These are phyloP conservation scores for Urocitellus parryii DNA, from an alignment of 2,113 vertebrate genomes.

Conservation along the genomic window DNA sequence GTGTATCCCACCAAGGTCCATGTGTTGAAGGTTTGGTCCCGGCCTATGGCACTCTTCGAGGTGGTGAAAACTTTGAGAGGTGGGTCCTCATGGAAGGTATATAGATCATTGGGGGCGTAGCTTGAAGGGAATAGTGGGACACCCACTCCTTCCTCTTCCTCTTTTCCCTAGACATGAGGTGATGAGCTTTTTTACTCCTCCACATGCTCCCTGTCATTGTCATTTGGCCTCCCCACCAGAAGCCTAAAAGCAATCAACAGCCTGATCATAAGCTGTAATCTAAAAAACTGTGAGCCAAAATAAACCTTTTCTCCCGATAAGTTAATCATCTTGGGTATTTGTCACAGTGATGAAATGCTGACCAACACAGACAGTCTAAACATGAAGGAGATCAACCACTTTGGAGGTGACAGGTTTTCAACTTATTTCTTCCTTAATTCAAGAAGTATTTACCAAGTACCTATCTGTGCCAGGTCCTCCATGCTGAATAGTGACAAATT, in stretches of 20 bases:
- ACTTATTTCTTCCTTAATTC: neutral
- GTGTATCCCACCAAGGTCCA: neutral
- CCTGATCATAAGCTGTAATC: neutral
- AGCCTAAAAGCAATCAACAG: neutral
- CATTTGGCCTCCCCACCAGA: neutral
- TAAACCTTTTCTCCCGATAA: neutral
- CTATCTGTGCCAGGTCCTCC: neutral
- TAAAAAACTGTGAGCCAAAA: neutral
- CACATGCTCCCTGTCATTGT: neutral
- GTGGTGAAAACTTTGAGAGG: neutral
- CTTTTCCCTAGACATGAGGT: neutral
- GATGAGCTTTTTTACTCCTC: neutral
- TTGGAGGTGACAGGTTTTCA: neutral
- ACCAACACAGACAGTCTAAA: neutral
- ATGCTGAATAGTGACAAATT: neutral
- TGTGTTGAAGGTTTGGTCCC: neutral
- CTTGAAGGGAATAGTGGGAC: neutral
- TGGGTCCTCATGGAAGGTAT: neutral
- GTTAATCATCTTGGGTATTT: neutral
- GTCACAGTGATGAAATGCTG: neutral
- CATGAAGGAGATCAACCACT: neutral
- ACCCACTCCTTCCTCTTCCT: neutral
- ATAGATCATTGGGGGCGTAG: neutral
- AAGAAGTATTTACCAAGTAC: neutral
- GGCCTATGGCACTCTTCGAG: neutral